These are phyloP conservation scores for Papilio xuthus DNA, from an alignment of 1,140 invertebrate species.

Conservation along the genomic window DNA sequence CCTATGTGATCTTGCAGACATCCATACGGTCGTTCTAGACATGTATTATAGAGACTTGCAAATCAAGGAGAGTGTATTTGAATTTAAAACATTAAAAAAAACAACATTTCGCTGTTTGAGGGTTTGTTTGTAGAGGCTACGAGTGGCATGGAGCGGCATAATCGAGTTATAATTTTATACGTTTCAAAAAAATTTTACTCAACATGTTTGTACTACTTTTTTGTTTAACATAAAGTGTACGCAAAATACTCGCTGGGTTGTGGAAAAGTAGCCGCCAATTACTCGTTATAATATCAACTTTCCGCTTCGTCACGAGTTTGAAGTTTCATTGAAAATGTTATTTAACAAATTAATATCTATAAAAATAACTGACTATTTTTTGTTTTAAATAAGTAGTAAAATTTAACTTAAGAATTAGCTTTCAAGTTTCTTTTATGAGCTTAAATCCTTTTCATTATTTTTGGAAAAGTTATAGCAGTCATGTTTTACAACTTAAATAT, in stretches of 20 bases:
- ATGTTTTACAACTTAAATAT: not conserved
- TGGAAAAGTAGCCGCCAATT: not conserved
- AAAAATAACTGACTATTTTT: too few relatives aligned
- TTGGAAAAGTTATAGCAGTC: too few relatives aligned
- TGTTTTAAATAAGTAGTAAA: too few relatives aligned
- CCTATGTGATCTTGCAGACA: too few relatives aligned
- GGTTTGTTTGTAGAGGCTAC: constrained; percentile 12
- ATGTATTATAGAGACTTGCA: not conserved
- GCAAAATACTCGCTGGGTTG: not conserved
- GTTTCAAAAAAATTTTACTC: not conserved
- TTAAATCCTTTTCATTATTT: too few relatives aligned
- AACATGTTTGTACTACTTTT: constrained; percentile 6
- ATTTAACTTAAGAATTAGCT: too few relatives aligned
- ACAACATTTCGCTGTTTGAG: not conserved
- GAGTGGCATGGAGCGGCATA: constrained; percentile 20
- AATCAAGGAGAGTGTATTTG: not conserved
- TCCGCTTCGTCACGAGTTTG: not conserved
- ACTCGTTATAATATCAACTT: not conserved
- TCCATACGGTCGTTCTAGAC: too few relatives aligned
- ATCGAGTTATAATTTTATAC: constrained; percentile 3
- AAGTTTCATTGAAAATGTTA: not conserved
- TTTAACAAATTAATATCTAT: not conserved
- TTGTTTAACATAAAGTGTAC: constrained; percentile 2
- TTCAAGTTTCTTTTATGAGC: too few relatives aligned
- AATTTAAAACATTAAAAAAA: constrained; percentile 5